Evolutionary conservation across 2,113 vertebrate genomes (phyloP).

Genomic region (Phrynosoma platyrhinos): DNA sequence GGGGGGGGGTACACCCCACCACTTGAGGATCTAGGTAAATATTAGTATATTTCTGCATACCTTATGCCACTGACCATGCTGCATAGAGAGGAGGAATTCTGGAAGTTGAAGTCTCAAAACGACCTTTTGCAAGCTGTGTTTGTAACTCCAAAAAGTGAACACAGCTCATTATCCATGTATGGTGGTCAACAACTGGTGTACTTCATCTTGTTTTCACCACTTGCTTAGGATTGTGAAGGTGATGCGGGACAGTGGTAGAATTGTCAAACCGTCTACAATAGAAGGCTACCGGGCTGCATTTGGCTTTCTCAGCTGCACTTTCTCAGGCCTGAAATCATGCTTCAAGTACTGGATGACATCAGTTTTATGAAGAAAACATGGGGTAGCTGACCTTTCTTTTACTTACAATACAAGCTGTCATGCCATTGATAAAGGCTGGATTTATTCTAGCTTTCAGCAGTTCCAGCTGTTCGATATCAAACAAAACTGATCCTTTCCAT

Average conservation of each 20-base stretch:
- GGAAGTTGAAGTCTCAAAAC: no score
- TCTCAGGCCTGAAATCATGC: neutral
- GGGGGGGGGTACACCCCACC: no score
- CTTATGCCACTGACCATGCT: no score
- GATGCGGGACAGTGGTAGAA: neutral
- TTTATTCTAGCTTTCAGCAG: conserved; percentile 9
- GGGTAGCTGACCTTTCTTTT: neutral
- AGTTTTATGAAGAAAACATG: neutral
- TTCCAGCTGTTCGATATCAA: conserved; percentile 26
- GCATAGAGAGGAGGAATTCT: no score
- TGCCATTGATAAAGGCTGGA: conserved; percentile 3
- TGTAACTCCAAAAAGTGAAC: neutral
- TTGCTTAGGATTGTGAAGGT: neutral
- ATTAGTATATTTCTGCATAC: neutral
- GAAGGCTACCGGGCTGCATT: neutral
- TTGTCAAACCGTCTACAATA: neutral
- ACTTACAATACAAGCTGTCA: neutral
- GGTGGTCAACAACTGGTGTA: no score
- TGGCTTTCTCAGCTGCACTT: neutral
- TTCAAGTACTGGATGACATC: neutral
- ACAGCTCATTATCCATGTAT: neutral
- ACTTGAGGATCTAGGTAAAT: neutral
- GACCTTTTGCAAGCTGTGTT: no score
- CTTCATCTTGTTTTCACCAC: neutral
- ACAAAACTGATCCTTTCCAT: conserved; percentile 13